These are phyloP conservation scores for Rhodinocichla rosea DNA, from an alignment of 2,113 vertebrate species.

Conservation along the genomic window DNA sequence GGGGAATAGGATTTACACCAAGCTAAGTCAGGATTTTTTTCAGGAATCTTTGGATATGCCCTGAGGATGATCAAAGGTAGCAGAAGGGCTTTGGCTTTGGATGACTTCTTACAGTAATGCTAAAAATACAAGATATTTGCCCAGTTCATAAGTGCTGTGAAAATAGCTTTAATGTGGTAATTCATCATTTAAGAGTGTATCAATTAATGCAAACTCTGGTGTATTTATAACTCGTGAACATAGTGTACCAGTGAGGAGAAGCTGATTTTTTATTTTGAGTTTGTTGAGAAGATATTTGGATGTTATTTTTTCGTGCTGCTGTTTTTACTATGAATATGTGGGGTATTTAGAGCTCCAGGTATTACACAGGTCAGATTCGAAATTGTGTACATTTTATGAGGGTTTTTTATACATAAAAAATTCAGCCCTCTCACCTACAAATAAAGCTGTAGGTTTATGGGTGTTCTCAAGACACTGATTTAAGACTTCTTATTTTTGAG, in stretches of 20 bases:
- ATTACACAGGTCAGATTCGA: not conserved
- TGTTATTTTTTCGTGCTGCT: not conserved
- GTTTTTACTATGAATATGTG: not conserved
- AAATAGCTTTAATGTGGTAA: not conserved
- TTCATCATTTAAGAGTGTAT: not conserved
- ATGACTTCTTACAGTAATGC: fast-evolving
- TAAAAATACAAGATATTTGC: not conserved
- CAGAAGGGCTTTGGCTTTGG: not conserved
- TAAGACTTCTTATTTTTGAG: slow-evolving; percentile 40
- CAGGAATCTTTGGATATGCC: not conserved
- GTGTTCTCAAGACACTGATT: slow-evolving; percentile 18
- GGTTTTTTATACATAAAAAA: not conserved
- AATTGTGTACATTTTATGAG: not conserved
- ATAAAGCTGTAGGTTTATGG: slow-evolving; percentile 46
- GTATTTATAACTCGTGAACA: not conserved
- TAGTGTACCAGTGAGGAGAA: not conserved
- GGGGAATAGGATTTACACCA: fast-evolving
- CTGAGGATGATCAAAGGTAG: not conserved
- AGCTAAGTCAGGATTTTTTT: fast-evolving
- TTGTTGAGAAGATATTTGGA: not conserved
- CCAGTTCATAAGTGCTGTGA: not conserved
- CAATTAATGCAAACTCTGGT: not conserved
- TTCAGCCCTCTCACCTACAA: not conserved
- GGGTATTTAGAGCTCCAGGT: not conserved
- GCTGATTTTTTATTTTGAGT: not conserved